Conservation (phyloP, 2,113 vertebrate genomes). For the Alethe diademata region DNA sequence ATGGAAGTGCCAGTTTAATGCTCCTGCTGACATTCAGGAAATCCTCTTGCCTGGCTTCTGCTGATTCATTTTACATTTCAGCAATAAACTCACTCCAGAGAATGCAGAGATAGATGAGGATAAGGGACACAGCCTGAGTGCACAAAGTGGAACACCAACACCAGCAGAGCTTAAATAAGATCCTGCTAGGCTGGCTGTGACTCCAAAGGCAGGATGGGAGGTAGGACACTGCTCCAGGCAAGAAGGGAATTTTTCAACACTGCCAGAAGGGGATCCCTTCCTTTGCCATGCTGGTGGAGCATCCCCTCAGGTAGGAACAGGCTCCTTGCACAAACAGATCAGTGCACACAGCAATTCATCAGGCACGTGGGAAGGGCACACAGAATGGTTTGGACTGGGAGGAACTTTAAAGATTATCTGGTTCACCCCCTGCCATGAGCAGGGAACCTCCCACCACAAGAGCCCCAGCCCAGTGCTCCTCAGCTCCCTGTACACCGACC, state of each 20-base stretch:
- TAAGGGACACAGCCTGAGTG: not conserved
- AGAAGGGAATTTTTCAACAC: accelerated
- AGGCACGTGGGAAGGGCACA: not conserved
- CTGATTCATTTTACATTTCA: not conserved
- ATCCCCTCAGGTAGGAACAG: not conserved
- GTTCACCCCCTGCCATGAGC: not conserved
- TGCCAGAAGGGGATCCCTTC: not conserved
- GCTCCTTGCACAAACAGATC: not conserved
- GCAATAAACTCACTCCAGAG: not conserved
- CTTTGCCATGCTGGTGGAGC: not conserved
- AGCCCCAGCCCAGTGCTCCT: not conserved
- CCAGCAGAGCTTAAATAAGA: not conserved
- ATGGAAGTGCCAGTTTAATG: not conserved
- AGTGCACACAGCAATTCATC: not conserved
- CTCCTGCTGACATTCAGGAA: not conserved
- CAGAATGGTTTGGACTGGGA: not conserved
- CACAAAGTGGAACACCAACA: not conserved
- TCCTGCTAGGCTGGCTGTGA: not conserved
- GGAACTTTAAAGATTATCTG: not conserved
- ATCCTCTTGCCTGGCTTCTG: not conserved
- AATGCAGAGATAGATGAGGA: not conserved
- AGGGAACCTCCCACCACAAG: not conserved
- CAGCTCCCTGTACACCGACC: accelerated
- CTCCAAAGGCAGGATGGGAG: not conserved
- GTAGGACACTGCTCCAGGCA: not conserved